A percentile compares a stretch with the other conserved stretches of the same genome.
These are phyloP conservation scores for Crioceris asparagi DNA, from an alignment of 2,888 invertebrate species.

Conservation along the genomic window DNA sequence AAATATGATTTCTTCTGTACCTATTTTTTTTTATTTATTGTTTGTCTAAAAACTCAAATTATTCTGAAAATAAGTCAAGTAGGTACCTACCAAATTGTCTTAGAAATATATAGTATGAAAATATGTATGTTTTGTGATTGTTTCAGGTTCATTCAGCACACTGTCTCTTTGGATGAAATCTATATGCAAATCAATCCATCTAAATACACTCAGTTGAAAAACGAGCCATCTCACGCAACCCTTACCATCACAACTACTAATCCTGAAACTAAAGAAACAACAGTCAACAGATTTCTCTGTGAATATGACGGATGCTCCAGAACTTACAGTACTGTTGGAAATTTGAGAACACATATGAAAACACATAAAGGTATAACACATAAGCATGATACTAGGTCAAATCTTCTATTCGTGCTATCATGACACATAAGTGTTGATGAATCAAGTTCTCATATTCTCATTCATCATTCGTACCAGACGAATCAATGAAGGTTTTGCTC, in stretches of 20 bases:
- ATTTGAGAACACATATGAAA: slow-evolving; percentile 89
- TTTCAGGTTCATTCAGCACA: slow-evolving; percentile 57
- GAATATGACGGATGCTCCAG: slow-evolving; percentile 80
- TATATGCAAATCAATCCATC: slow-evolving; percentile 59
- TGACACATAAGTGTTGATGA: too few relatives aligned
- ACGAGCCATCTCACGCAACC: slow-evolving; percentile 57
- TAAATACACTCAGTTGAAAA: slow-evolving; percentile 47
- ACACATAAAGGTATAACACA: slow-evolving; percentile 83
- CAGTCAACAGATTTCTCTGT: slow-evolving; percentile 67
- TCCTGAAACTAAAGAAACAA: slow-evolving; percentile 39
- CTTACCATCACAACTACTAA: slow-evolving; percentile 55
- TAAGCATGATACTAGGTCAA: too few relatives aligned
- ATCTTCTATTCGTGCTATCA: neutral
- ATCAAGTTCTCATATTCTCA: too few relatives aligned
- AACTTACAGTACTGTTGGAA: slow-evolving; percentile 89
- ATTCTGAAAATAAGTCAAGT: too few relatives aligned
- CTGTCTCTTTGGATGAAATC: slow-evolving; percentile 58
- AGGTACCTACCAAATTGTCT: too few relatives aligned
- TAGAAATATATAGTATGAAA: too few relatives aligned
- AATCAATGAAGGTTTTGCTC: too few relatives aligned
- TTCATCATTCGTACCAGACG: too few relatives aligned
- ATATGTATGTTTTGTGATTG: too few relatives aligned
- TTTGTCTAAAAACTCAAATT: too few relatives aligned
- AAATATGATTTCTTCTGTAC: too few relatives aligned
- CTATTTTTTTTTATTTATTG: too few relatives aligned